phyloP scores from a whole-genome alignment of 1,140 invertebrate species.

The Matsumurasca onukii region DNA sequence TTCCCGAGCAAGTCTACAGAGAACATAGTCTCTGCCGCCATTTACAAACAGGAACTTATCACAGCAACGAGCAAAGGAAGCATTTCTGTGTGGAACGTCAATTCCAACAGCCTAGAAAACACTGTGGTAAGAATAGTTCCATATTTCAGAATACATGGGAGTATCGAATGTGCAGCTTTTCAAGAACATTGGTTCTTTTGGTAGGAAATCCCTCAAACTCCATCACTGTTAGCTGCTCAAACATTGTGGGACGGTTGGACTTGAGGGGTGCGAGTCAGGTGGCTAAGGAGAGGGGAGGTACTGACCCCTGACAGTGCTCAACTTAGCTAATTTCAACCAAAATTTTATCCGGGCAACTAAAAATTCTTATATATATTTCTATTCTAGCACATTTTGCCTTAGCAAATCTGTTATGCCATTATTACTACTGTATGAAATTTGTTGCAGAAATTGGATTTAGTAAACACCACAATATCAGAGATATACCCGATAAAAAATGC shows the following conservation, averaged over 20 bases:
- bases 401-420: too few species aligned
- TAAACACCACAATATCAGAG: not conserved
- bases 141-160: not conserved
- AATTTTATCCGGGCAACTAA: too few species aligned
- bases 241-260: not conserved
- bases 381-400: too few species aligned
- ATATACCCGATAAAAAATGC: not conserved
- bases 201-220: not conserved
- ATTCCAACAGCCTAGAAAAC: too few species aligned
- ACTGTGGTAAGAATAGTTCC: constrained; percentile 4
- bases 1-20: not conserved
- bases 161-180: not conserved
- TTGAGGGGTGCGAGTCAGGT: not conserved
- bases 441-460: not conserved
- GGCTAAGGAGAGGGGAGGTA: too few species aligned
- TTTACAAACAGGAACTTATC: not conserved
- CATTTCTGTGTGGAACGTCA: not conserved
- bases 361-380: too few species aligned
- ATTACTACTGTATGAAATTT: too few species aligned
- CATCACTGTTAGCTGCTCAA: not conserved
- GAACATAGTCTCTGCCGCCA: not conserved
- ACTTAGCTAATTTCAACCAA: too few species aligned
- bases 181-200: not conserved
- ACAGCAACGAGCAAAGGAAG: not conserved
- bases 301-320: too few species aligned